phyloP scores from a whole-genome alignment of 2,888 invertebrate genomes.

The Nemoura dubitans region DNA sequence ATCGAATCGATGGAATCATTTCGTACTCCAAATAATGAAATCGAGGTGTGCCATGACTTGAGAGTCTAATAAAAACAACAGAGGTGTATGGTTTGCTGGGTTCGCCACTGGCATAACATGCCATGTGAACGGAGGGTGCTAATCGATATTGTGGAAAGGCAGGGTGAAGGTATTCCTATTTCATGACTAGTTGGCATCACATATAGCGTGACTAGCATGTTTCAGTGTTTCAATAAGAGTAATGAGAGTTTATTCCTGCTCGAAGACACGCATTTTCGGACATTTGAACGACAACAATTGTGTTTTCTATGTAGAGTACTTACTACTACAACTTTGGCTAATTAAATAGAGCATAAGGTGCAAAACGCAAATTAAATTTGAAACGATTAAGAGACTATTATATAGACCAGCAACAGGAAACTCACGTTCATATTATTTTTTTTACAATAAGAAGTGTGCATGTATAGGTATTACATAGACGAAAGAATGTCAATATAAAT shows the following conservation, averaged over 20 bases:
- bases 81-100: too few species aligned
- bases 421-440: neutral
- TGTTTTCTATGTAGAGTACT: neutral
- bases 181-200: neutral
- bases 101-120: too few species aligned
- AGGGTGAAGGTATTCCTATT: neutral
- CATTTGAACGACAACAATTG: slow-evolving; percentile 3
- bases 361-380: neutral
- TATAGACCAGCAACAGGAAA: neutral
- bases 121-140: neutral
- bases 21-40: too few species aligned
- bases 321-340: neutral
- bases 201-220: neutral
- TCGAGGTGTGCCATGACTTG: too few species aligned
- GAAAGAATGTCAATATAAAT: neutral
- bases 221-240: neutral
- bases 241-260: neutral
- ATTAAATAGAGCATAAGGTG: neutral
- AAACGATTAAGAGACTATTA: neutral
- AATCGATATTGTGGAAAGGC: neutral
- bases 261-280: neutral
- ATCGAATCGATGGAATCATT: too few species aligned
- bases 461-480: neutral
- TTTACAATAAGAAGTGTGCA: neutral
- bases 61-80: too few species aligned